These are phyloP conservation scores for Castor canadensis DNA, from an alignment of 2,113 vertebrate species.

Conservation along the genomic window DNA sequence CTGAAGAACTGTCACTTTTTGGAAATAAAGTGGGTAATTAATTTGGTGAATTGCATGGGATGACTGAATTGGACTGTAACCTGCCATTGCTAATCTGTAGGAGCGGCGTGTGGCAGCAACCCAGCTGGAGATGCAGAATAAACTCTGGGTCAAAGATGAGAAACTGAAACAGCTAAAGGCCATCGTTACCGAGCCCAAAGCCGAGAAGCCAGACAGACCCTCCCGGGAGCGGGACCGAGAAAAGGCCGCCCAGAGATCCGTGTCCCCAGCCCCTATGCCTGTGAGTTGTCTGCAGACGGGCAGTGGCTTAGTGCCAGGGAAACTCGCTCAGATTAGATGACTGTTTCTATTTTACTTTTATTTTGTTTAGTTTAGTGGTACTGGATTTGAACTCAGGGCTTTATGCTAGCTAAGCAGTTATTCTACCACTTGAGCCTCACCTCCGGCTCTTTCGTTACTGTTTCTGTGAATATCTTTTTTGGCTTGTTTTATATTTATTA, in stretches of 20 bases:
- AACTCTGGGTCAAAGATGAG: slow-evolving; percentile 99
- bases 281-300: slow-evolving; percentile 82
- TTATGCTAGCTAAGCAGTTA: too few relatives aligned
- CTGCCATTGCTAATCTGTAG: slow-evolving; percentile 75
- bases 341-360: too few relatives aligned
- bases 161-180: slow-evolving; percentile 99
- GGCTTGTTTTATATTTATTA: not conserved
- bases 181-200: slow-evolving; percentile 92
- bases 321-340: not conserved
- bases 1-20: not conserved
- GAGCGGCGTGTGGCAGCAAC: slow-evolving; percentile 95
- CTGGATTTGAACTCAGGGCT: too few relatives aligned
- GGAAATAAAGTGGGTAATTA: not conserved
- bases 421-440: too few relatives aligned
- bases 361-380: too few relatives aligned
- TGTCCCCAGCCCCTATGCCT: slow-evolving; percentile 88
- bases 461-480: not conserved
- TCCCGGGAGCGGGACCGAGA: slow-evolving; percentile 89
- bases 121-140: slow-evolving; percentile 98
- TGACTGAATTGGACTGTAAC: not conserved
- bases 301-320: not conserved
- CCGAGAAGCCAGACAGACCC: slow-evolving; percentile 87
- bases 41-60: accelerated
- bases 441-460: not conserved
- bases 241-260: slow-evolving; percentile 85